phyloP scores from a whole-genome alignment of 2,888 invertebrate genomes.

The Epinotia bilunana region DNA sequence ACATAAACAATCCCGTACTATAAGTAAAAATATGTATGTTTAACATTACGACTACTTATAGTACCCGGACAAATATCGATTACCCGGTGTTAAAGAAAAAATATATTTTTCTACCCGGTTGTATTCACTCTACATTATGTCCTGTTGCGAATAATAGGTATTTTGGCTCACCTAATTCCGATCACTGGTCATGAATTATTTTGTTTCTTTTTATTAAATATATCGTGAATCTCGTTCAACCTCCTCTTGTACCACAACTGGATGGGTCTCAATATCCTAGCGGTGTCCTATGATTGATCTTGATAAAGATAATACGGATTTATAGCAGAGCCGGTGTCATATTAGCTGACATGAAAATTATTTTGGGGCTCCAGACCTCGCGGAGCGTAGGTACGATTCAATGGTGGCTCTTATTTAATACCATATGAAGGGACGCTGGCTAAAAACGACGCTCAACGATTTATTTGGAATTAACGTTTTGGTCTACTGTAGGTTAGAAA shows the following conservation, averaged over 20 bases:
- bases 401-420: background rate
- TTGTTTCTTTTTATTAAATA: background rate
- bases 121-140: no score
- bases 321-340: slow-evolving; percentile 49
- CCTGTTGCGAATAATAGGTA: no score
- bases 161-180: no score
- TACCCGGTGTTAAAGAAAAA: no score
- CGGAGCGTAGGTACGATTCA: background rate
- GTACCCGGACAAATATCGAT: no score
- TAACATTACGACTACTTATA: no score
- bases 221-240: slow-evolving; percentile 47
- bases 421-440: background rate
- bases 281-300: slow-evolving; percentile 75
- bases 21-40: no score
- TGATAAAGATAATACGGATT: slow-evolving; percentile 71
- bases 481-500: background rate
- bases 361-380: slow-evolving; percentile 23
- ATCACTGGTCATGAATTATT: background rate
- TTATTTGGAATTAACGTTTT: background rate
- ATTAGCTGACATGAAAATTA: slow-evolving; percentile 44
- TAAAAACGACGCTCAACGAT: background rate
- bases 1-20: no score
- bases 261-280: slow-evolving; percentile 52
- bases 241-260: slow-evolving; percentile 46
- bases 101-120: no score